These are phyloP conservation scores for Sphaerophoria rueppellii DNA, from an alignment of 2,888 invertebrate species.

Conservation along the genomic window DNA sequence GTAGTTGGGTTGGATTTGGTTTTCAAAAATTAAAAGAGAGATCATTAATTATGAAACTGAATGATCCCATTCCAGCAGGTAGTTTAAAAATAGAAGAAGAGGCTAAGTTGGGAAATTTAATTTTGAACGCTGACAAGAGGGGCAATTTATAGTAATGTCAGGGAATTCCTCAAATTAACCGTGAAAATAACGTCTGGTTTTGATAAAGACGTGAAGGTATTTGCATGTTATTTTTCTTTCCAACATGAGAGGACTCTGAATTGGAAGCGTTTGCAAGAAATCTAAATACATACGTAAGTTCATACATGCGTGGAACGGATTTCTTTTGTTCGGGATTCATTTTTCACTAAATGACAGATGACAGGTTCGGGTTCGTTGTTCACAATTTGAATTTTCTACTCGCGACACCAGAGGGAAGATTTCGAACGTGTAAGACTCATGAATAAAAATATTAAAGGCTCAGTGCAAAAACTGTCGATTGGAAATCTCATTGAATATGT, in stretches of 20 bases:
- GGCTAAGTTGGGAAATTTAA: neutral
- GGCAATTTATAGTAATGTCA: constrained; percentile 38
- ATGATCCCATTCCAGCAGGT: constrained; percentile 62
- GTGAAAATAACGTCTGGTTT: constrained; percentile 53
- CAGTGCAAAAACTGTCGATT: constrained; percentile 35
- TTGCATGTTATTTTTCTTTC: neutral
- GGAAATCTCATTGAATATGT: constrained; percentile 42
- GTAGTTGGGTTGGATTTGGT: constrained; percentile 15
- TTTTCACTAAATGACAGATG: neutral
- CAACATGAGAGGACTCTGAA: constrained; percentile 50
- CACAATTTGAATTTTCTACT: neutral
- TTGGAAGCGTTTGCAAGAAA: constrained; percentile 32
- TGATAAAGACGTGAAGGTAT: neutral
- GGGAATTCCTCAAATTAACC: constrained; percentile 55
- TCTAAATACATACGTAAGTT: neutral
- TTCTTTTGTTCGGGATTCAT: neutral
- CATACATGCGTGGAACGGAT: neutral
- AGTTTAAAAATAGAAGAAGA: constrained; percentile 56
- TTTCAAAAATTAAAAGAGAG: constrained; percentile 58
- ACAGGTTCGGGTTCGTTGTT: neutral
- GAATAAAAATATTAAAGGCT: constrained; percentile 1
- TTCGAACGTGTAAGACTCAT: neutral
- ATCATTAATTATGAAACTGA: constrained; percentile 63
- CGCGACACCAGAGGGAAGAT: neutral
- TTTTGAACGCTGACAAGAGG: neutral